A percentile compares a stretch with the other conserved stretches of the same genome.
Conservation (phyloP, 1,140 invertebrate species). For the Nebria ingens region DNA sequence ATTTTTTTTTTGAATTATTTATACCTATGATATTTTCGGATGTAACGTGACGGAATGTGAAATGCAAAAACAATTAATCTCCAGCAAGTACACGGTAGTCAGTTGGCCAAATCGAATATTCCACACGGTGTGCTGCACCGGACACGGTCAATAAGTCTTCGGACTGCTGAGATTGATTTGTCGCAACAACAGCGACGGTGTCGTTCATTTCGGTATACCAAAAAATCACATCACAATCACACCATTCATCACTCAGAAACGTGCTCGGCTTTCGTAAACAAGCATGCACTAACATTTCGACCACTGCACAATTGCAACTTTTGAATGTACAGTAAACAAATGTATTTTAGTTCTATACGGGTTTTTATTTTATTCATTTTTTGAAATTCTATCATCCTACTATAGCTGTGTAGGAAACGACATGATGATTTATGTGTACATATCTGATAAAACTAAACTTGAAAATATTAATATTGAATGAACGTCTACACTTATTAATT, state of each 20-base stretch:
- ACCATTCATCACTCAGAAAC: background rate
- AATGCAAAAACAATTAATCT: background rate
- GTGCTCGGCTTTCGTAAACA: background rate
- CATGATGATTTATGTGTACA: too few relatives aligned
- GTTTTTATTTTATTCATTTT: background rate
- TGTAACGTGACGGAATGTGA: background rate
- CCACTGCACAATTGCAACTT: background rate
- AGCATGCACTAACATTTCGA: background rate
- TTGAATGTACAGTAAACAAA: background rate
- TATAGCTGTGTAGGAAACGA: too few relatives aligned
- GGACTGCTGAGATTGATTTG: background rate
- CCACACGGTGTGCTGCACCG: background rate
- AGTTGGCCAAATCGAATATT: background rate
- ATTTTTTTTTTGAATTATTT: background rate
- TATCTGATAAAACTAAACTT: too few relatives aligned
- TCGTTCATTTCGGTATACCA: background rate
- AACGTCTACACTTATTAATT: too few relatives aligned
- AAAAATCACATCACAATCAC: constrained; percentile 5
- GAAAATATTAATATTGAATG: too few relatives aligned
- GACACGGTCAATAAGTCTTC: background rate
- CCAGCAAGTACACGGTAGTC: background rate
- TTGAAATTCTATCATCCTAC: background rate
- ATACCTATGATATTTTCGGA: background rate
- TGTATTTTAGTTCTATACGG: background rate
- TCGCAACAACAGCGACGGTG: background rate